These are phyloP conservation scores for Shinisaurus crocodilurus DNA, from an alignment of 2,113 vertebrate genomes.

Conservation along the genomic window DNA sequence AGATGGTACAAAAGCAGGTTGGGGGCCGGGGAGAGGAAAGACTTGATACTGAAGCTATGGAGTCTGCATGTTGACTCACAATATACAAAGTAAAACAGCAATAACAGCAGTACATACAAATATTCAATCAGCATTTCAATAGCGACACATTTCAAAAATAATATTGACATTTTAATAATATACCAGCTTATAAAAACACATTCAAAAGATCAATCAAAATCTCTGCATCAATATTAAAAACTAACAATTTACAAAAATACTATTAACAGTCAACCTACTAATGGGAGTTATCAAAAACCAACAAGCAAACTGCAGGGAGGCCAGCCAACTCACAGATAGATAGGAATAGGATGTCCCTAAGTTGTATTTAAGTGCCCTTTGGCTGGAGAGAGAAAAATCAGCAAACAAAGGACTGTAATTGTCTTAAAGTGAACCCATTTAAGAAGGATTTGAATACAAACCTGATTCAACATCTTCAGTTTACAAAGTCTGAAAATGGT, in stretches of 20 bases:
- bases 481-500: conserved; percentile 12
- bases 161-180: background rate
- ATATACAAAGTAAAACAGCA: background rate
- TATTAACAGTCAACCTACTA: background rate
- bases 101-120: no score
- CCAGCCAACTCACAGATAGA: background rate
- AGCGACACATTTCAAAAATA: no score
- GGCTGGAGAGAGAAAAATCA: background rate
- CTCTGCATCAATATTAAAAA: background rate
- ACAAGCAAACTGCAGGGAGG: background rate
- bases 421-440: background rate
- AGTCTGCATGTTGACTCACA: background rate
- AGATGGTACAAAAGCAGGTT: no score
- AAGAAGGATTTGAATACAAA: background rate
- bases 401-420: background rate
- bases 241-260: background rate
- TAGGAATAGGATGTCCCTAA: background rate
- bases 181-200: background rate
- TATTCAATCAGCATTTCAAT: no score
- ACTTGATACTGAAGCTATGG: no score
- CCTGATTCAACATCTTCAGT: background rate
- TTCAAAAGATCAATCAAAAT: background rate
- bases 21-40: no score
- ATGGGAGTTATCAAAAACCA: background rate
- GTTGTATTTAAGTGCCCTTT: background rate